Conservation (phyloP, 1,140 invertebrate species). For the Lanistes nyassanus region DNA sequence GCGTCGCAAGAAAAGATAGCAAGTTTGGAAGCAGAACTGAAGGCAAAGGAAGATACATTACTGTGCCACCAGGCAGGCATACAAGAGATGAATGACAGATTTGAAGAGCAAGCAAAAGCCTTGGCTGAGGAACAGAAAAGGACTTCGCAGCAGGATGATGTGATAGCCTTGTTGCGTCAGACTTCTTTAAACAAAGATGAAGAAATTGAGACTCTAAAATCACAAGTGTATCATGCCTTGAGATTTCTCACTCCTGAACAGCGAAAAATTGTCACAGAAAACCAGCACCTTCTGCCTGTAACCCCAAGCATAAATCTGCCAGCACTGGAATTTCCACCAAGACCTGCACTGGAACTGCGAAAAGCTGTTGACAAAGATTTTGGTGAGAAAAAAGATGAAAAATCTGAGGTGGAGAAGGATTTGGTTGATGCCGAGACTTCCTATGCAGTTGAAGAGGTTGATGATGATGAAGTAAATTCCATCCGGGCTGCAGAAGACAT, state of each 20-base stretch:
- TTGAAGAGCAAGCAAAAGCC: slow-evolving; percentile 32
- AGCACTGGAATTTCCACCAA: slow-evolving; percentile 43
- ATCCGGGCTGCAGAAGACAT: slow-evolving; percentile 23
- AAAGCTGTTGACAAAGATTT: neutral
- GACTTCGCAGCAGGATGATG: slow-evolving; percentile 34
- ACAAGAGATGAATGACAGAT: slow-evolving; percentile 43
- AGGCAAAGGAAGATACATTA: slow-evolving; percentile 21
- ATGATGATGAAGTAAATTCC: slow-evolving; percentile 10
- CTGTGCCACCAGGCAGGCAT: slow-evolving; percentile 44
- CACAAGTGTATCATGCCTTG: slow-evolving; percentile 35
- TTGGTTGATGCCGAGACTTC: neutral
- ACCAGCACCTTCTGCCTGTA: neutral
- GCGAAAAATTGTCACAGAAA: slow-evolving; percentile 26
- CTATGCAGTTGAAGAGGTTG: neutral
- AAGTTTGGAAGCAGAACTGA: slow-evolving; percentile 33
- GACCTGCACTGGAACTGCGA: slow-evolving; percentile 25
- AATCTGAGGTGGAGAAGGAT: slow-evolving; percentile 1
- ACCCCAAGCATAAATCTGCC: slow-evolving; percentile 23
- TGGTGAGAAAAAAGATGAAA: neutral
- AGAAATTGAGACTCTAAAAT: slow-evolving; percentile 32
- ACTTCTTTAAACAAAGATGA: slow-evolving; percentile 42
- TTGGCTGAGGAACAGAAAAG: slow-evolving; percentile 32
- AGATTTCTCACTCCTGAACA: slow-evolving; percentile 38
- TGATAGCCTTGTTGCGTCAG: slow-evolving; percentile 40
- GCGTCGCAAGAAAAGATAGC: slow-evolving; percentile 31